phyloP scores from a whole-genome alignment of 2,888 invertebrate species.

The Acheta domesticus region DNA sequence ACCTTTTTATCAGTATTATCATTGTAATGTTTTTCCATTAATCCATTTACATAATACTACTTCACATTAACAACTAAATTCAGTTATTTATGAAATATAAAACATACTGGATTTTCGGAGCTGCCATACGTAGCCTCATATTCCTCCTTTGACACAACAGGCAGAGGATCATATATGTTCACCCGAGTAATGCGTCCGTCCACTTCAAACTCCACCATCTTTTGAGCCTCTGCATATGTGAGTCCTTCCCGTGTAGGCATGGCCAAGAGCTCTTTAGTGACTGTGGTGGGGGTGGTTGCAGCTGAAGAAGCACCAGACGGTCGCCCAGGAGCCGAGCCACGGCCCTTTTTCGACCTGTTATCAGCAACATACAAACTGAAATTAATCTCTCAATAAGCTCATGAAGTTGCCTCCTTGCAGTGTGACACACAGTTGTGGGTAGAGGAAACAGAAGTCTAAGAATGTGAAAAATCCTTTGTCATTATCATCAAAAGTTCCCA shows the following conservation, averaged over 20 bases:
- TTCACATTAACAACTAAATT: too few relatives aligned
- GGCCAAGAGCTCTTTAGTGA: slow-evolving; percentile 50
- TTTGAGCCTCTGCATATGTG: slow-evolving; percentile 79
- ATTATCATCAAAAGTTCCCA: too few relatives aligned
- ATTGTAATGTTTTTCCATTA: too few relatives aligned
- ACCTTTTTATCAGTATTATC: too few relatives aligned
- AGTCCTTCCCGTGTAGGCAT: slow-evolving; percentile 63
- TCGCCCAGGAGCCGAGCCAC: slow-evolving; percentile 33
- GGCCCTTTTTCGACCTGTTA: slow-evolving; percentile 36
- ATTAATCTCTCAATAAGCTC: too few relatives aligned
- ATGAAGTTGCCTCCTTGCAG: too few relatives aligned
- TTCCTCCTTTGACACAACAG: slow-evolving; percentile 67
- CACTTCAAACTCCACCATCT: slow-evolving; percentile 82
- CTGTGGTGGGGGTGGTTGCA: slow-evolving; percentile 18
- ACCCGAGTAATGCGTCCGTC: slow-evolving; percentile 70
- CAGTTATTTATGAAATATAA: background rate
- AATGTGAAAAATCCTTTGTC: too few relatives aligned
- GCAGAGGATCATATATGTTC: slow-evolving; percentile 52
- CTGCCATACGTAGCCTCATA: slow-evolving; percentile 51
- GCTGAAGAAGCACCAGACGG: slow-evolving; percentile 38
- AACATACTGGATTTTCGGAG: background rate
- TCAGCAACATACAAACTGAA: background rate
- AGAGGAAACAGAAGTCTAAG: too few relatives aligned
- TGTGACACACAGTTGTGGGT: too few relatives aligned
- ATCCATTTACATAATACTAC: too few relatives aligned